phyloP scores from a whole-genome alignment of 2,113 vertebrate genomes.

The Muntiacus reevesi region DNA sequence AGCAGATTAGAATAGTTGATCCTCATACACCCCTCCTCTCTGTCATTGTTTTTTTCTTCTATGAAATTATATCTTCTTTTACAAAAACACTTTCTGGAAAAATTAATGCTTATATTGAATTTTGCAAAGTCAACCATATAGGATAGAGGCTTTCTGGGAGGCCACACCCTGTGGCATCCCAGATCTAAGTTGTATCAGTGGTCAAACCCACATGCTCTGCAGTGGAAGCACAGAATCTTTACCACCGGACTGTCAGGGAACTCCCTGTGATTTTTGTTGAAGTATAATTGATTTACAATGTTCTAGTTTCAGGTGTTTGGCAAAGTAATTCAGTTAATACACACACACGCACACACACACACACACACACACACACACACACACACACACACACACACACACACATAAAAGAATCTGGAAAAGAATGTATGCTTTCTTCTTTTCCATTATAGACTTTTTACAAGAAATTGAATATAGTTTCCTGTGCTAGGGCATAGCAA shows the following conservation, averaged over 20 bases:
- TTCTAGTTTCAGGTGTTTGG: background rate
- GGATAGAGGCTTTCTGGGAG: background rate
- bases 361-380: background rate
- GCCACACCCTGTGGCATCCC: background rate
- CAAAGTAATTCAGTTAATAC: background rate
- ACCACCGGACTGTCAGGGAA: background rate
- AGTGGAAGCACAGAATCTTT: background rate
- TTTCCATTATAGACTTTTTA: background rate
- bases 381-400: background rate
- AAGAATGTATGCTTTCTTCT: background rate
- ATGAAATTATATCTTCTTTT: background rate
- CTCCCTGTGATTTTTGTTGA: background rate
- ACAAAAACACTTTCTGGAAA: background rate
- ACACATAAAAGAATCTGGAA: background rate
- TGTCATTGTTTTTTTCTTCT: background rate
- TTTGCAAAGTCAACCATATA: background rate
- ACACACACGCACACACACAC: background rate
- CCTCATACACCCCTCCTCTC: background rate
- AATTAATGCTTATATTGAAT: background rate
- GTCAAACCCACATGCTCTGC: background rate
- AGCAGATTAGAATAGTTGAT: background rate
- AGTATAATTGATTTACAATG: background rate
- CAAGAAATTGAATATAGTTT: background rate
- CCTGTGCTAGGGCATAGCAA: background rate
- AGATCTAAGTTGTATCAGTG: background rate